Evolutionary conservation across 2,797 vertebrate species (phyloP).

Genomic region (Microchirus variegatus): DNA sequence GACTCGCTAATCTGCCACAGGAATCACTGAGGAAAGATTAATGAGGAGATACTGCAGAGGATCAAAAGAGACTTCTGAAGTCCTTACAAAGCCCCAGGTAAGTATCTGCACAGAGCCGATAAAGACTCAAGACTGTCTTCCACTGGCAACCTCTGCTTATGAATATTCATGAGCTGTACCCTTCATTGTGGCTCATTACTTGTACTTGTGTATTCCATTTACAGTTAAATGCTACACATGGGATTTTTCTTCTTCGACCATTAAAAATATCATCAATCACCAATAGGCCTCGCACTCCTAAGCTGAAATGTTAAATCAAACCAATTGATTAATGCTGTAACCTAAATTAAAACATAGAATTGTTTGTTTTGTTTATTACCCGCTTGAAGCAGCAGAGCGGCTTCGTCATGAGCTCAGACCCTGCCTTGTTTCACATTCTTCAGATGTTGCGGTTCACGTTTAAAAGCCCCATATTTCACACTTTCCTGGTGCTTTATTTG

Average conservation of each 20-base stretch:
- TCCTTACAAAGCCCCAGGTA: slow-evolving; percentile 44
- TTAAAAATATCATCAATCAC: slow-evolving; percentile 51
- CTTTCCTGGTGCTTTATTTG: background rate
- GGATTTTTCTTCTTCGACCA: slow-evolving; percentile 45
- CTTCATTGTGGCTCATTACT: slow-evolving; percentile 68
- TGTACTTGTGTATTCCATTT: slow-evolving; percentile 55
- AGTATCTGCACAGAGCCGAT: slow-evolving; percentile 46
- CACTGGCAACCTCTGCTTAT: slow-evolving; percentile 38
- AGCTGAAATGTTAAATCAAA: slow-evolving; percentile 53
- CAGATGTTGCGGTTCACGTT: slow-evolving; percentile 20
- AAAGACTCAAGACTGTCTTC: slow-evolving; percentile 44
- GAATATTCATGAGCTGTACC: slow-evolving; percentile 66
- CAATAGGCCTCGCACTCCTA: slow-evolving; percentile 6
- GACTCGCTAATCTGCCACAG: slow-evolving; percentile 8
- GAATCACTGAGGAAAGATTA: slow-evolving; percentile 31
- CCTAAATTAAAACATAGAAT: slow-evolving; percentile 28
- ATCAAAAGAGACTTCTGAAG: slow-evolving; percentile 44
- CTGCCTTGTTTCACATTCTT: slow-evolving; percentile 24
- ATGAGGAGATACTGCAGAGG: slow-evolving; percentile 18
- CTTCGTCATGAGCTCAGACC: slow-evolving; percentile 8
- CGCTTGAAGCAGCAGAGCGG: slow-evolving; percentile 1
- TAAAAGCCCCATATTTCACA: slow-evolving; percentile 3
- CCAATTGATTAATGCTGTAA: slow-evolving; percentile 57
- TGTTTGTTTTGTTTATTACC: background rate
- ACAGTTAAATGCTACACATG: slow-evolving; percentile 44